A percentile compares a stretch with the other conserved stretches of the same genome.
phyloP scores from a whole-genome alignment of 1,140 invertebrate genomes.

The Drosophila pseudoananassae region DNA sequence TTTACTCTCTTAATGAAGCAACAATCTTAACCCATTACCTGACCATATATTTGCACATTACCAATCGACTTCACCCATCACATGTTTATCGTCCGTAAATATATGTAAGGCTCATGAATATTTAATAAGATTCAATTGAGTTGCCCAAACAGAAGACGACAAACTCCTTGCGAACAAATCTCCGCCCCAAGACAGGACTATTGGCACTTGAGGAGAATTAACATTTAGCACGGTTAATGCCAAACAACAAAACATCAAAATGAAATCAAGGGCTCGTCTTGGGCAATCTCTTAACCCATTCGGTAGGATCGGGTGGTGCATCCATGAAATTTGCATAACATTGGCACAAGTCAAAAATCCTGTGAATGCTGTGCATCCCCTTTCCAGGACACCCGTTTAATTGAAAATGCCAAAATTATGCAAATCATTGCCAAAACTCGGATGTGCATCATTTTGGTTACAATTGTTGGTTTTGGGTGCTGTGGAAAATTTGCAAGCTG shows the following conservation, averaged over 20 bases:
- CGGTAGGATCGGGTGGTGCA: conserved; percentile 25
- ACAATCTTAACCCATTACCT: conserved; percentile 10
- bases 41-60: conserved; percentile 57
- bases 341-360: conserved; percentile 78
- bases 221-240: conserved; percentile 77
- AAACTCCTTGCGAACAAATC: conserved; percentile 11
- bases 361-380: conserved; percentile 18
- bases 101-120: conserved; percentile 58
- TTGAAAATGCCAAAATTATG: conserved; percentile 78
- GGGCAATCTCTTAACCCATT: conserved; percentile 28
- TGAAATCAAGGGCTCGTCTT: conserved; percentile 53
- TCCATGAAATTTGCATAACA: conserved; percentile 73
- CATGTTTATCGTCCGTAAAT: conserved; percentile 53
- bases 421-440: conserved; percentile 50
- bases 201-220: conserved; percentile 73
- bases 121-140: conserved; percentile 66
- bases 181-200: conserved; percentile 26
- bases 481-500: conserved; percentile 46
- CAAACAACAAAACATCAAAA: conserved; percentile 77
- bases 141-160: conserved; percentile 47
- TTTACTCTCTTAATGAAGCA: not conserved
- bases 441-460: conserved; percentile 63
- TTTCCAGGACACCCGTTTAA: conserved; percentile 53
- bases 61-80: conserved; percentile 61
- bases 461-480: conserved; percentile 34